Conservation (phyloP, 2,888 invertebrate genomes). For the Hecatera dysodea region DNA sequence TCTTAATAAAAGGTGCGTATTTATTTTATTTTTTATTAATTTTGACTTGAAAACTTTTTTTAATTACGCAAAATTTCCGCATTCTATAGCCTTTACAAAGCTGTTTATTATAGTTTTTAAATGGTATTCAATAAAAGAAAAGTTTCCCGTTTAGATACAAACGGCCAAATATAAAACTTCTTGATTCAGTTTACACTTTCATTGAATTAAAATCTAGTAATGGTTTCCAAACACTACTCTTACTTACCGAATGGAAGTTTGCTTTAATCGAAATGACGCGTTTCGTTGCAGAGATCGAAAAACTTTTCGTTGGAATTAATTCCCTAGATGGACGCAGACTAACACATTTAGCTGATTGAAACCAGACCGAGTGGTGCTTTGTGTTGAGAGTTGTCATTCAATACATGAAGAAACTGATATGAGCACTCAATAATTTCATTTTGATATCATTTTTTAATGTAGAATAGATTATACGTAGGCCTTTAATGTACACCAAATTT, state of each 20-base stretch:
- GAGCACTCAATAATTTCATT: conserved; percentile 7
- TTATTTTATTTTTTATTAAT: too few relatives aligned
- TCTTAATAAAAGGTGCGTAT: conserved; percentile 21
- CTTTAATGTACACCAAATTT: background rate
- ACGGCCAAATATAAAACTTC: conserved; percentile 16
- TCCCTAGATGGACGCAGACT: conserved; percentile 30
- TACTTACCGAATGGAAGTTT: conserved; percentile 29
- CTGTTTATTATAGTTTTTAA: conserved; percentile 39
- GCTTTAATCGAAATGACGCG: conserved; percentile 1
- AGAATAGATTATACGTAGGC: too few relatives aligned
- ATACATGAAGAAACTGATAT: conserved; percentile 24
- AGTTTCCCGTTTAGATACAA: conserved; percentile 27
- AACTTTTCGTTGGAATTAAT: conserved; percentile 25
- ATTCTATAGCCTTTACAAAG: conserved; percentile 41
- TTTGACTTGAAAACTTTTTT: conserved; percentile 50
- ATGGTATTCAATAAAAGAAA: conserved; percentile 37
- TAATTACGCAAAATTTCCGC: conserved; percentile 44
- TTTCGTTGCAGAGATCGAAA: background rate
- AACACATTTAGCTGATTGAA: conserved; percentile 48
- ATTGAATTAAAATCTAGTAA: conserved; percentile 12
- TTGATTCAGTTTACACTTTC: conserved; percentile 1
- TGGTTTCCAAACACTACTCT: conserved; percentile 8
- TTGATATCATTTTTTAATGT: conserved; percentile 1
- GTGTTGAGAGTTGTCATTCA: conserved; percentile 20
- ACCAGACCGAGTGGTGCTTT: conserved; percentile 19